phyloP scores from a whole-genome alignment of 2,888 invertebrate species.

The Venustoraphidia nigricollis region DNA sequence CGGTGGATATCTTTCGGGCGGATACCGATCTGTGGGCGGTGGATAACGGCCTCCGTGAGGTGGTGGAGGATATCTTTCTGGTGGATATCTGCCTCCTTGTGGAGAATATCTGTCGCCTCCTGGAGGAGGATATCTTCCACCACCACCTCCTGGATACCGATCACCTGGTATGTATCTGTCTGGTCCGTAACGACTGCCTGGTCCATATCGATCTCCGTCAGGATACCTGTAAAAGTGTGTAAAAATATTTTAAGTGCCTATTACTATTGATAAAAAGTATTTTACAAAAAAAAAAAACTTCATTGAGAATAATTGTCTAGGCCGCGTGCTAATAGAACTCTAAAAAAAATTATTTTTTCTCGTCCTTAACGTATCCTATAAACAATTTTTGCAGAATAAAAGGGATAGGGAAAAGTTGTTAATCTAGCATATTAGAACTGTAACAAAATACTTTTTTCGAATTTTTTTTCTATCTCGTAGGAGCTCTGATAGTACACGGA shows the following conservation, averaged over 20 bases:
- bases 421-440: no score
- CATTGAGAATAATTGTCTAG: no score
- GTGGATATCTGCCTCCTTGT: slow-evolving; percentile 18
- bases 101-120: slow-evolving; percentile 31
- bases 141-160: slow-evolving; percentile 24
- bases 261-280: no score
- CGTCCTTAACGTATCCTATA: no score
- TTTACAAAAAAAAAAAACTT: no score
- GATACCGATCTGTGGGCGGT: slow-evolving; percentile 5
- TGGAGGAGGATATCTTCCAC: slow-evolving; percentile 23
- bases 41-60: slow-evolving; percentile 8
- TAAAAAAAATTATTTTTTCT: no score
- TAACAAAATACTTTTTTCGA: no score
- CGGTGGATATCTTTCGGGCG: slow-evolving; percentile 10
- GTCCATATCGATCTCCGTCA: slow-evolving; percentile 19
- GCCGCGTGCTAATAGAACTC: no score
- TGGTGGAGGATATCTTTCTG: slow-evolving; percentile 10
- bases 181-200: slow-evolving; percentile 23
- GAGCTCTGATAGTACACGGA: no score
- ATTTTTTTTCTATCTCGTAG: no score
- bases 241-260: slow-evolving; percentile 9
- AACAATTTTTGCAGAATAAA: no score
- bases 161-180: slow-evolving; percentile 17
- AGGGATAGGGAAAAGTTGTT: no score
- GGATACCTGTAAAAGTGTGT: slow-evolving; percentile 22